Evolutionary conservation across 2,797 vertebrate genomes (phyloP), one percentile per base, ranked within the genome.

Genomic region (Cyclura pinguis): DNA sequence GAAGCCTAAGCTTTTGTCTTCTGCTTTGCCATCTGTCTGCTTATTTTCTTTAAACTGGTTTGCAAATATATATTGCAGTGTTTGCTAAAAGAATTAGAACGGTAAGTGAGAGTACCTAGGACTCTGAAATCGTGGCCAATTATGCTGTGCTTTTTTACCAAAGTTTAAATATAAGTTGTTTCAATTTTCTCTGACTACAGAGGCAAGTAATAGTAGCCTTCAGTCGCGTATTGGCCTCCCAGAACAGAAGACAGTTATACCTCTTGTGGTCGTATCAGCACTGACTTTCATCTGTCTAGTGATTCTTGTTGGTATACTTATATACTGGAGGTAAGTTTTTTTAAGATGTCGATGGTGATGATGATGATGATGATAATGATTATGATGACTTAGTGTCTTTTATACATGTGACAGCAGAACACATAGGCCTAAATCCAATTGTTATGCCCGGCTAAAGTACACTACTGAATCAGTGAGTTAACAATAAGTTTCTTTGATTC

Each of bases 181-280:
- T 97, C 95, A 94, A 96, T 96, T 97, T 92, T 96, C 93, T 97
- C 94, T 89, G 95, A 97, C 95, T 95, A 95, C 98, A 99, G 99
- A 99, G 92, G 98, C 98, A 97, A 98, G 98, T 97, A 99, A 99
- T 98, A 99, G 98, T 98, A 99, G 99, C 98, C 99, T 98, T 91
- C 98, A 99, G 96, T 99, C 98, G 69, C 97, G 98, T 94, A 98
- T 99, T 9, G 98, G 98, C 88, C 97, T 98, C 87, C 97, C 98
- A 93, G 97, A 97, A 92, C 98, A 96, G 97, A 98, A 98, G 95
- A 98, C 98, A 52, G 96, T 99, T 96, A 96, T 99, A 94, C 98
- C 99, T 80, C 98, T 99, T 95, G 99, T 98, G 91, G 97, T 99
- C 97, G 98, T 99, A 94, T 99, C 99, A 95, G 98, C 98, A 85